Percentiles rank a stretch among this genome's conserved stretches.
Evolutionary conservation across 2,888 invertebrate genomes (phyloP).

Genomic region (Drepana falcataria): DNA sequence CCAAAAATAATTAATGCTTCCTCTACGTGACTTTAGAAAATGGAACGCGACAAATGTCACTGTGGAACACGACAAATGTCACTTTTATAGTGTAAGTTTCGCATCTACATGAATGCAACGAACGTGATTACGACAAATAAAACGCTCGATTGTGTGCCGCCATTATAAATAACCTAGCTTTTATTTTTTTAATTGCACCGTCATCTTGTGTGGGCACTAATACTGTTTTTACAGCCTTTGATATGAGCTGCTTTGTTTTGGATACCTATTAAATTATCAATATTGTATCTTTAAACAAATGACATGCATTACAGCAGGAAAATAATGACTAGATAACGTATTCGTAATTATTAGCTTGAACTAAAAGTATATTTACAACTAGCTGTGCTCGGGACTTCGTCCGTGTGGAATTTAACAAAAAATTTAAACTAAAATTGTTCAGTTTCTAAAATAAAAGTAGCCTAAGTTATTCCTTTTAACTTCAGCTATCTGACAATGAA

Average conservation of each 20-base stretch:
- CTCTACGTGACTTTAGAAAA: slow-evolving; percentile 59
- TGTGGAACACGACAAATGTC: too few species aligned
- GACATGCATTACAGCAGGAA: too few species aligned
- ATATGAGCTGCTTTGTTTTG: background rate
- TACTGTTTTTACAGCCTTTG: background rate
- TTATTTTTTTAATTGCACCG: slow-evolving; percentile 17
- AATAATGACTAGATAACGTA: too few species aligned
- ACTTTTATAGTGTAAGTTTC: slow-evolving; percentile 47
- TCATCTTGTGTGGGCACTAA: slow-evolving; percentile 28
- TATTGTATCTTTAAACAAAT: too few species aligned
- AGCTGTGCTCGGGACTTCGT: too few species aligned
- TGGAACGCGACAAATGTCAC: slow-evolving; percentile 41
- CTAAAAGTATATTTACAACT: too few species aligned
- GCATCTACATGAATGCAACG: slow-evolving; percentile 36
- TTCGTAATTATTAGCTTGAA: too few species aligned
- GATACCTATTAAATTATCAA: slow-evolving; percentile 4
- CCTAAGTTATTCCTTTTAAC: too few species aligned
- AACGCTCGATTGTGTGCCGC: slow-evolving; percentile 37
- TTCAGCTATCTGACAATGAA: too few species aligned
- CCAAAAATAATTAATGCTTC: slow-evolving; percentile 26
- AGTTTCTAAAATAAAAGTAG: too few species aligned
- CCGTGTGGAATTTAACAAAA: too few species aligned
- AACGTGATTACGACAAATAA: slow-evolving; percentile 65
- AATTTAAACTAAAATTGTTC: too few species aligned
- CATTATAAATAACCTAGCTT: slow-evolving; percentile 35